Evolutionary conservation across 2,113 vertebrate genomes (phyloP).

Genomic region (Campylorhamphus procurvoides): DNA sequence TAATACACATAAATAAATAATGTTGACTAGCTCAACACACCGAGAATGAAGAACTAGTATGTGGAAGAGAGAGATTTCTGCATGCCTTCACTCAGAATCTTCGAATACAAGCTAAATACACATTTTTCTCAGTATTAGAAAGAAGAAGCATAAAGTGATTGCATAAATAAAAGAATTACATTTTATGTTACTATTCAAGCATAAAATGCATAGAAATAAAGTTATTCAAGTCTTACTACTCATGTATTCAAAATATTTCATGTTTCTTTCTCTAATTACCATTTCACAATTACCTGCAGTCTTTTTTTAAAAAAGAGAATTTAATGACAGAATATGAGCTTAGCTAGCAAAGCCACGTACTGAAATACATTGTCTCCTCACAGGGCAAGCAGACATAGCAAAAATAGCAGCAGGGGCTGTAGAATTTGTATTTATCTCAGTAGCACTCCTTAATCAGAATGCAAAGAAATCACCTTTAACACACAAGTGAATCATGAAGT

Average conservation of each 20-base stretch:
- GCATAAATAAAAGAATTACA: not conserved
- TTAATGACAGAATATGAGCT: not conserved
- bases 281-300: not conserved
- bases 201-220: not conserved
- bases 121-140: not conserved
- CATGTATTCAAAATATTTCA: not conserved
- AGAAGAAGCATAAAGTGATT: not conserved
- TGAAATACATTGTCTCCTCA: not conserved
- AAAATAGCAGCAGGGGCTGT: not conserved
- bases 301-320: not conserved
- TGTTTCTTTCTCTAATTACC: not conserved
- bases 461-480: not conserved
- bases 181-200: not conserved
- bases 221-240: not conserved
- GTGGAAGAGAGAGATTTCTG: not conserved
- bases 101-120: not conserved
- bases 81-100: not conserved
- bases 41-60: not conserved
- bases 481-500: not conserved
- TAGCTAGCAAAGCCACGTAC: not conserved
- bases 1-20: not conserved
- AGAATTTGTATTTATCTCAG: not conserved
- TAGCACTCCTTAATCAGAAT: not conserved
- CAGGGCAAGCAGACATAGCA: not conserved
- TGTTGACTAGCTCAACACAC: not conserved